These are phyloP conservation scores for Dicentrarchus labrax DNA, from an alignment of 2,113 vertebrate genomes.

Conservation along the genomic window DNA sequence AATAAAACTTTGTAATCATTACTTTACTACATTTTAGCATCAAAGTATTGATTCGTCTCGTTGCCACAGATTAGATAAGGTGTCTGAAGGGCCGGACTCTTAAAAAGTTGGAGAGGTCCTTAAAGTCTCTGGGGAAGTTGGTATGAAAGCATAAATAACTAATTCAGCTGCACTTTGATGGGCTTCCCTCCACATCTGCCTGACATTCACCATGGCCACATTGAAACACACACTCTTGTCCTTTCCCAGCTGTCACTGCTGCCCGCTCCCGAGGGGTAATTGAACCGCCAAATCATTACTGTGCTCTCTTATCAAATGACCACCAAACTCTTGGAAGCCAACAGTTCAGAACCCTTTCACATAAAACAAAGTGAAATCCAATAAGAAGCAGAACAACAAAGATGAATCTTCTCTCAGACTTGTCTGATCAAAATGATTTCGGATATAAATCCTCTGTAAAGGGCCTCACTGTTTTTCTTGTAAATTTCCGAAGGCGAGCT, in stretches of 20 bases:
- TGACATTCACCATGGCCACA: slow-evolving; percentile 47
- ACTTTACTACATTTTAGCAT: background rate
- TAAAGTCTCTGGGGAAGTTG: slow-evolving; percentile 4
- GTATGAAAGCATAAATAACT: slow-evolving; percentile 40
- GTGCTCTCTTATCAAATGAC: slow-evolving; percentile 49
- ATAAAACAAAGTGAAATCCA: slow-evolving; percentile 68
- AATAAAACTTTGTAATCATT: background rate
- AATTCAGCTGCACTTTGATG: slow-evolving; percentile 49
- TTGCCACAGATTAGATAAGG: background rate
- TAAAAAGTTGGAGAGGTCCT: slow-evolving; percentile 13
- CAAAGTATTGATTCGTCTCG: background rate
- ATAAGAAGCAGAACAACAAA: slow-evolving; percentile 58
- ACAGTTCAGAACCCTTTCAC: slow-evolving; percentile 51
- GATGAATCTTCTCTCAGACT: slow-evolving; percentile 49
- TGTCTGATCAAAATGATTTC: slow-evolving; percentile 57
- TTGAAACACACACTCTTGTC: slow-evolving; percentile 33
- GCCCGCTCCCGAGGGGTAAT: slow-evolving; percentile 34
- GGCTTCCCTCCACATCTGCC: slow-evolving; percentile 49
- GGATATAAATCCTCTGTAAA: slow-evolving; percentile 48
- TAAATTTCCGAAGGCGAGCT: slow-evolving; percentile 46
- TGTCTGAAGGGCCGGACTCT: background rate
- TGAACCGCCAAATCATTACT: slow-evolving; percentile 49
- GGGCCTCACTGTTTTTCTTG: slow-evolving; percentile 32
- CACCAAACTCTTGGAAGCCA: slow-evolving; percentile 46
- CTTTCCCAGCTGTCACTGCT: slow-evolving; percentile 55